Conservation (phyloP, 2,797 vertebrate species). For the Anas acuta region DNA sequence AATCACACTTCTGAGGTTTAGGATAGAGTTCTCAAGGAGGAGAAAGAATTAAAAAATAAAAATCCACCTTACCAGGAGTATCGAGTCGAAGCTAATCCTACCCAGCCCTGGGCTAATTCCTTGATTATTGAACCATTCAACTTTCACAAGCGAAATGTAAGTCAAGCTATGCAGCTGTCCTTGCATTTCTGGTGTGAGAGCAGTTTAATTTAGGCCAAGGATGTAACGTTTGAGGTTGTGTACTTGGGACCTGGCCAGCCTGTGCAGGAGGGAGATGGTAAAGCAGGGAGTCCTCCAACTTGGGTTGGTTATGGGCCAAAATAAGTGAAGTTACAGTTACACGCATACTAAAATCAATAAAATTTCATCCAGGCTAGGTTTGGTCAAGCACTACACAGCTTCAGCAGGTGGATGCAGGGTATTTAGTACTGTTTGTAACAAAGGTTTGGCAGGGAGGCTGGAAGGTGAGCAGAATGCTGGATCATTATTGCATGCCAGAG, state of each 20-base stretch:
- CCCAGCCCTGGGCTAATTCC: not conserved
- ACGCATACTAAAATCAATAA: not conserved
- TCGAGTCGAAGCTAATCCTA: not conserved
- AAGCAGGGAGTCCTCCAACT: not conserved
- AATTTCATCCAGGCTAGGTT: not conserved
- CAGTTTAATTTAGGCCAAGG: slow-evolving; percentile 29
- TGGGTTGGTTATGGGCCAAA: not conserved
- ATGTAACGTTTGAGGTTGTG: not conserved
- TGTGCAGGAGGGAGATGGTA: not conserved
- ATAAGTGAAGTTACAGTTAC: not conserved
- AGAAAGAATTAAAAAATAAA: not conserved
- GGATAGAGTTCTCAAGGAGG: not conserved
- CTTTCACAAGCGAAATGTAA: not conserved
- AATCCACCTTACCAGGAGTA: not conserved
- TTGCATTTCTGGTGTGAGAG: not conserved
- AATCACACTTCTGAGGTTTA: not conserved
- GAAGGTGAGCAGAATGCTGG: not conserved
- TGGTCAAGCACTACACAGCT: not conserved
- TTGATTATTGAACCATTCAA: not conserved
- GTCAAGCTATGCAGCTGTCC: slow-evolving; percentile 25
- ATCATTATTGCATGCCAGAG: not conserved
- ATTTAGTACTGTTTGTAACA: not conserved
- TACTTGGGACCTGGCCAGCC: not conserved
- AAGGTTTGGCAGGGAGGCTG: not conserved
- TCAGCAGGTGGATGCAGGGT: not conserved